Conservation (phyloP, 1,140 invertebrate genomes). For the Vanessa tameamea region DNA sequence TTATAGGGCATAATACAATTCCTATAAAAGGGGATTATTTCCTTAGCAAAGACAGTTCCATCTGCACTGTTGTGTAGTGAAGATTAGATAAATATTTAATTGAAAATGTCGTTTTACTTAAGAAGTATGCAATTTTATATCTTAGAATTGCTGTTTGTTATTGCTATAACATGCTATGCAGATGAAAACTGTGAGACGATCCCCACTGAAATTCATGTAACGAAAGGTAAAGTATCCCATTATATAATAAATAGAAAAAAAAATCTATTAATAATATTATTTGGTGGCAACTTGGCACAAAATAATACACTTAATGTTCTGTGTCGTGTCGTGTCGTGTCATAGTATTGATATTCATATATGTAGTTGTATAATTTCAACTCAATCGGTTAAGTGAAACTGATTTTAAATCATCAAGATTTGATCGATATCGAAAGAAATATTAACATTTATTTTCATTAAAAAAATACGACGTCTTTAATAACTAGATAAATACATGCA, state of each 20-base stretch:
- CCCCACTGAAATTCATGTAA: conserved; percentile 70
- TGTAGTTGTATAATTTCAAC: too few species aligned
- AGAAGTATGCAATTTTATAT: conserved; percentile 8
- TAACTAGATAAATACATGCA: too few species aligned
- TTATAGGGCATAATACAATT: conserved; percentile 13
- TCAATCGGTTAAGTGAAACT: too few species aligned
- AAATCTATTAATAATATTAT: neutral
- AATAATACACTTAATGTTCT: too few species aligned
- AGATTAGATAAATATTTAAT: conserved; percentile 10
- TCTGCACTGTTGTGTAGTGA: conserved; percentile 11
- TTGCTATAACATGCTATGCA: conserved; percentile 42
- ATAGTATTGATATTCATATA: too few species aligned
- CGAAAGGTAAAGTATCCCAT: conserved; percentile 58
- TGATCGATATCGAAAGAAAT: too few species aligned
- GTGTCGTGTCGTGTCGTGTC: too few species aligned
- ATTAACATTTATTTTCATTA: too few species aligned
- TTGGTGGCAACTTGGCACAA: too few species aligned
- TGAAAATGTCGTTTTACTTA: conserved; percentile 22
- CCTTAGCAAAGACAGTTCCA: conserved; percentile 12
- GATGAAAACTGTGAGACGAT: conserved; percentile 71
- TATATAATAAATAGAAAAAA: neutral
- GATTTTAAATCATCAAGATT: too few species aligned
- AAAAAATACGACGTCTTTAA: too few species aligned
- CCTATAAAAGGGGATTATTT: conserved; percentile 33
- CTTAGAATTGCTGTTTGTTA: conserved; percentile 23